Evolutionary conservation across 1,140 invertebrate genomes (phyloP).

Genomic region (Pentalonia nigronervosa): DNA sequence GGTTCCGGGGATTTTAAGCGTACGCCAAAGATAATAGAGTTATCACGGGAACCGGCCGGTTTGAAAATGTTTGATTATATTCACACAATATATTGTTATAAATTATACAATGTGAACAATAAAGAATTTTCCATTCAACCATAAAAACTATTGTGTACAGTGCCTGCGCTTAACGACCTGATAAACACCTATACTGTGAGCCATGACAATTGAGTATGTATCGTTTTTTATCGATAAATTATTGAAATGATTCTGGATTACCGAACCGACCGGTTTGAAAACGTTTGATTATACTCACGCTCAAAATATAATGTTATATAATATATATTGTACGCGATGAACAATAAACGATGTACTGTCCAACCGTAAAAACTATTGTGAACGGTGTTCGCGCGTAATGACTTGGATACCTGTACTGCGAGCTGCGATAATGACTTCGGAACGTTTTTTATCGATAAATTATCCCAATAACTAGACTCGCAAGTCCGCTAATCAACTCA

Average conservation of each 20-base stretch:
- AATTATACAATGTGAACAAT: not conserved
- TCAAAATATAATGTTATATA: not conserved
- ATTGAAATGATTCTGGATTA: no score
- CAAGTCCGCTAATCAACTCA: no score
- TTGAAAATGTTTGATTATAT: not conserved
- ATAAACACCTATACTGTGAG: not conserved
- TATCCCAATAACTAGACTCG: no score
- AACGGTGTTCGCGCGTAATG: no score
- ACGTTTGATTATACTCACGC: not conserved
- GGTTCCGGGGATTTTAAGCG: not conserved
- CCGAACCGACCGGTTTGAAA: not conserved
- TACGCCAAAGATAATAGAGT: constrained; percentile 38
- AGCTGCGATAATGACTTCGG: not conserved
- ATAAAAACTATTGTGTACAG: not conserved
- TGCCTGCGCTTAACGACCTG: not conserved
- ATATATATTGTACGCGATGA: not conserved
- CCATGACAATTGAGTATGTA: no score
- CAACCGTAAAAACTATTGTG: not conserved
- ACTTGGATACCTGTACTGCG: not conserved
- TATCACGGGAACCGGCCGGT: no score
- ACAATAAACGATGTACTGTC: not conserved
- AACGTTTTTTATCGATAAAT: not conserved
- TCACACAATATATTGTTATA: not conserved
- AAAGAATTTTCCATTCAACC: not conserved
- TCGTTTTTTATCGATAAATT: no score